Percentiles rank a stretch among this genome's conserved stretches.
Evolutionary conservation across 1,140 invertebrate species (phyloP).

Genomic region (Micrasema longulum): DNA sequence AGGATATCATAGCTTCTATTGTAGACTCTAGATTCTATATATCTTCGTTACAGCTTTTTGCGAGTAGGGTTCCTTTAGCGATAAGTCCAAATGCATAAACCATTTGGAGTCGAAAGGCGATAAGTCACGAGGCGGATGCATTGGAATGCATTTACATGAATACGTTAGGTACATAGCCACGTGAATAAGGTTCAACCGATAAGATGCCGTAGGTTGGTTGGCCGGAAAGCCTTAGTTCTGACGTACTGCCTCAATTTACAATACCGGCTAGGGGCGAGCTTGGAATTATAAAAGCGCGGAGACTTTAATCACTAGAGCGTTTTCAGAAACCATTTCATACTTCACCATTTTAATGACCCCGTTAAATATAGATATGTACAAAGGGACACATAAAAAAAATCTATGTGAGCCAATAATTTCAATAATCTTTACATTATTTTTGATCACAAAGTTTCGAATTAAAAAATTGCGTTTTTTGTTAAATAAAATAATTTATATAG

Average conservation of each 20-base stretch:
- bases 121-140: constrained; percentile 27
- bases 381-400: neutral
- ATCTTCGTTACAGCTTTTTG: too few relatives aligned
- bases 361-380: neutral
- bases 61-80: neutral
- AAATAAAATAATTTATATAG: too few relatives aligned
- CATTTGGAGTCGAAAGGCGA: constrained; percentile 19
- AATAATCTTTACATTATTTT: neutral
- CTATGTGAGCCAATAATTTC: neutral
- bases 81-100: constrained; percentile 31
- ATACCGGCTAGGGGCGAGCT: neutral
- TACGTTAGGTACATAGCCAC: neutral
- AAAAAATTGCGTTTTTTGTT: too few relatives aligned
- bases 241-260: neutral
- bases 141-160: constrained; percentile 32
- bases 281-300: neutral
- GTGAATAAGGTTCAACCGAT: constrained; percentile 12
- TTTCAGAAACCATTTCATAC: neutral
- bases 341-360: too few relatives aligned
- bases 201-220: constrained; percentile 12
- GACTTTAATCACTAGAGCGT: neutral
- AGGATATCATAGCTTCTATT: too few relatives aligned
- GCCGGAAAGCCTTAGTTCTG: too few relatives aligned
- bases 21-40: too few relatives aligned
- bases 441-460: too few relatives aligned